Percentiles rank a stretch among this genome's conserved stretches.
Conservation (phyloP, 2,113 vertebrate species). For the Phycodurus eques region DNA sequence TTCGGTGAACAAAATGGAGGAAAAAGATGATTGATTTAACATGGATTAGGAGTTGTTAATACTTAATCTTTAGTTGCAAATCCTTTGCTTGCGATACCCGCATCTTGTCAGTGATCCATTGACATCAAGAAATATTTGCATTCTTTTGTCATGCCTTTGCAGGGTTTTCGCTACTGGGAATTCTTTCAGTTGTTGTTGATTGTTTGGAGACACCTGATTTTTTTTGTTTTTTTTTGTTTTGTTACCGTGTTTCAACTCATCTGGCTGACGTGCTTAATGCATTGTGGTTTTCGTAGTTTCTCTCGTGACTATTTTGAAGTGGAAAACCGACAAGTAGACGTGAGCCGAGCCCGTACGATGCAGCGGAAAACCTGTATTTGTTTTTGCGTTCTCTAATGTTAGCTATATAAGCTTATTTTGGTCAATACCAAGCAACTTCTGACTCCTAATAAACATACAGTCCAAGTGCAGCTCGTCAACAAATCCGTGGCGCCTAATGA, state of each 20-base stretch:
- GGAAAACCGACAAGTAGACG: neutral
- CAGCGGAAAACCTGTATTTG: neutral
- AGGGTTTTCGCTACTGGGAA: too few species aligned
- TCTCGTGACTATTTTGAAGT: too few species aligned
- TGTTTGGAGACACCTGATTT: neutral
- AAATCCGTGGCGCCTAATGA: slow-evolving; percentile 46
- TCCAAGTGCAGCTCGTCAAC: slow-evolving; percentile 15
- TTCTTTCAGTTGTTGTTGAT: too few species aligned
- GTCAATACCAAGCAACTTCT: slow-evolving; percentile 19
- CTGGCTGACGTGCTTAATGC: neutral
- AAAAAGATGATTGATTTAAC: too few species aligned
- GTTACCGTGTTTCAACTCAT: slow-evolving; percentile 24
- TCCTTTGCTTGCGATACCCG: too few species aligned
- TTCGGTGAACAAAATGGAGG: too few species aligned
- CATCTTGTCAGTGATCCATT: too few species aligned
- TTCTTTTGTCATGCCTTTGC: too few species aligned
- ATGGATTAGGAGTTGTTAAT: too few species aligned
- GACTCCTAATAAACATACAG: slow-evolving; percentile 28
- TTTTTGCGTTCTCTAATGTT: neutral
- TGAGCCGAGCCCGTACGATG: neutral
- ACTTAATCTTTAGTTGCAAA: too few species aligned
- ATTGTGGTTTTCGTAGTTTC: neutral
- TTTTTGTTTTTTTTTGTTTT: too few species aligned
- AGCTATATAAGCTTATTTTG: neutral
- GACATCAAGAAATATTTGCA: too few species aligned